Evolutionary conservation across 2,888 invertebrate species (phyloP), one percentile per base, ranked within the genome.

Genomic region (Athalia cordata): DNA sequence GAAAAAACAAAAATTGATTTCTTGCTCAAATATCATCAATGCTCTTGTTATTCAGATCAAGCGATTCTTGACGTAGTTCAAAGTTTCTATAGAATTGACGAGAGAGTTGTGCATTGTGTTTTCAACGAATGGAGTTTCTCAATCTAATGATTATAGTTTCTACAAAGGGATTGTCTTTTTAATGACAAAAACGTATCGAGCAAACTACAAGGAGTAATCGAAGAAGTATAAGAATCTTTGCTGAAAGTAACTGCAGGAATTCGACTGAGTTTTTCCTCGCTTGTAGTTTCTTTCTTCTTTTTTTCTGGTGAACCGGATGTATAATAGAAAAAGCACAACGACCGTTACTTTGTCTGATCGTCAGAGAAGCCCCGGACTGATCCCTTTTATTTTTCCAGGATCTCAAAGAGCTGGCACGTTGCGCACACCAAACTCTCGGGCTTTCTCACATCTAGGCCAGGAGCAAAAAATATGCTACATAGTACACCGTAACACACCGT

Each of bases 221-320:
- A 66, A 66, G 13, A 7, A 66, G 66, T 29, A 29, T 29, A 66
- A 66, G 66, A 49, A 66, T 66, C 49, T n/a, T 6, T 13, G 66
- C 49, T 5, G 11, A 66, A 49, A 66, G 66, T 66, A 66, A 66
- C 66, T 66, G 66, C n/a, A 66, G 66, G 66, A 66, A 66, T 66
- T 66, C 66, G 66, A 13, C 8, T 13, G 15, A 6, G 29, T 29
- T 29, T 29, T 29, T 29, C 1, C 29, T 29, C 29, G 29, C 29
- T 29, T 29, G 29, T 29, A 29, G 29, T 29, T 29, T 29, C 29
- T 29, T 29, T 29, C 29, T 29, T 29, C 29, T 29, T 29, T 29
- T 29, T 66, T 49, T 66, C 49, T 47, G 66, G 66, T 13, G 49
- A 49, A 66, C 66, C 49, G 66, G 49, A 66, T 49, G 66, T 66